A percentile compares a stretch with the other conserved stretches of the same genome.
Evolutionary conservation across 1,140 invertebrate species (phyloP).

Genomic region (Bombus confusus): DNA sequence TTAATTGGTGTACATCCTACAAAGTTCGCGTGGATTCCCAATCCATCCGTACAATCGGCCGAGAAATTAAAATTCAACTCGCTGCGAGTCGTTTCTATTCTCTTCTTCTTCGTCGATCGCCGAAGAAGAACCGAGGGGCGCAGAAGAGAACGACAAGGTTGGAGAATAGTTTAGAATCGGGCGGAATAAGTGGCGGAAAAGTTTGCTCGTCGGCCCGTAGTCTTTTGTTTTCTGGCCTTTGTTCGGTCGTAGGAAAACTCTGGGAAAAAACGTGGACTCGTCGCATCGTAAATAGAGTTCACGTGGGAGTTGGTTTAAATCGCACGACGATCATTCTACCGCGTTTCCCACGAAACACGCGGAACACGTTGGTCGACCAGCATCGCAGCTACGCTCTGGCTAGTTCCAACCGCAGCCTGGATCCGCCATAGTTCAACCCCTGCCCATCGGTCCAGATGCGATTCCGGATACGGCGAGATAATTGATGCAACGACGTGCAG

Average conservation of each 20-base stretch:
- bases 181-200: constrained; percentile 15
- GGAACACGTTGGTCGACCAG: constrained; percentile 26
- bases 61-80: constrained; percentile 4
- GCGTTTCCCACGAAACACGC: constrained; percentile 28
- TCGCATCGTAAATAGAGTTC: constrained; percentile 29
- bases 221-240: constrained; percentile 18
- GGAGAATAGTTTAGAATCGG: background rate
- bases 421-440: constrained; percentile 9
- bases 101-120: too few species aligned
- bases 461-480: constrained; percentile 19
- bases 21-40: too few species aligned
- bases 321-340: constrained; percentile 12
- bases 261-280: background rate
- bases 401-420: constrained; percentile 31
- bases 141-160: background rate
- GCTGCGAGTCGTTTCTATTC: background rate
- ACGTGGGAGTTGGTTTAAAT: constrained; percentile 34
- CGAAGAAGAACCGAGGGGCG: background rate
- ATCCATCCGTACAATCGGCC: too few species aligned
- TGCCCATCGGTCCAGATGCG: background rate
- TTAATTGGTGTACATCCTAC: too few species aligned
- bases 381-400: constrained; percentile 7
- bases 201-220: background rate
- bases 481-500: constrained; percentile 19
- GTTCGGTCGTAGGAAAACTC: background rate